A percentile compares a stretch with the other conserved stretches of the same genome.
Conservation (phyloP, 92 coral and sea anemone species). For the Scolanthus callimorphus region DNA sequence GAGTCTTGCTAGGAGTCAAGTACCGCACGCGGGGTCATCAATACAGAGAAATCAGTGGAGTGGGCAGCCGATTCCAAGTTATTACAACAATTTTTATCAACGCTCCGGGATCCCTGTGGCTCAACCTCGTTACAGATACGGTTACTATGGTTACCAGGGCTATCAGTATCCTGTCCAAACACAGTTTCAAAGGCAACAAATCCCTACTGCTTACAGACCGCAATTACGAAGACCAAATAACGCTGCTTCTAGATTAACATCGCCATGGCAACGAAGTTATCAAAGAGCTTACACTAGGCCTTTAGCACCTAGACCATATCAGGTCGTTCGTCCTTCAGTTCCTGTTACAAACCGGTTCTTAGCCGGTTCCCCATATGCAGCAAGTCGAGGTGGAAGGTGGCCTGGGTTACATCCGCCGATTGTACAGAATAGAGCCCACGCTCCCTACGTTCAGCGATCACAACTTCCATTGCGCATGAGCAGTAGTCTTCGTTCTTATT, state of each 20-base stretch:
- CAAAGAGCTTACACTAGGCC: background rate
- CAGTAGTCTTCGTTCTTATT: too few relatives aligned
- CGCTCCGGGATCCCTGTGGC: slow-evolving; percentile 5
- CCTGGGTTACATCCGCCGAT: background rate
- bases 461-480: too few relatives aligned
- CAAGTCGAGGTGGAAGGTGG: background rate
- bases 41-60: too few relatives aligned
- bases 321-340: background rate
- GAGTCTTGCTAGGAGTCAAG: too few relatives aligned
- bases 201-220: too few relatives aligned
- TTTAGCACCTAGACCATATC: background rate
- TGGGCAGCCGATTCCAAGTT: too few relatives aligned
- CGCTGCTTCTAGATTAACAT: background rate
- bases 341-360: background rate
- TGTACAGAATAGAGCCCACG: background rate
- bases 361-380: background rate
- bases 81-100: background rate
- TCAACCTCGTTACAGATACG: background rate
- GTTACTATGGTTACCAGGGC: background rate
- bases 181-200: background rate
- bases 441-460: slow-evolving; percentile 1
- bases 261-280: background rate
- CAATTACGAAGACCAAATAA: too few relatives aligned
- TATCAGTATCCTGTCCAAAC: background rate
- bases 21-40: too few relatives aligned